Percentiles rank a stretch among this genome's conserved stretches.
phyloP scores from a whole-genome alignment of 2,797 vertebrate species.

The Diceros bicornis region DNA sequence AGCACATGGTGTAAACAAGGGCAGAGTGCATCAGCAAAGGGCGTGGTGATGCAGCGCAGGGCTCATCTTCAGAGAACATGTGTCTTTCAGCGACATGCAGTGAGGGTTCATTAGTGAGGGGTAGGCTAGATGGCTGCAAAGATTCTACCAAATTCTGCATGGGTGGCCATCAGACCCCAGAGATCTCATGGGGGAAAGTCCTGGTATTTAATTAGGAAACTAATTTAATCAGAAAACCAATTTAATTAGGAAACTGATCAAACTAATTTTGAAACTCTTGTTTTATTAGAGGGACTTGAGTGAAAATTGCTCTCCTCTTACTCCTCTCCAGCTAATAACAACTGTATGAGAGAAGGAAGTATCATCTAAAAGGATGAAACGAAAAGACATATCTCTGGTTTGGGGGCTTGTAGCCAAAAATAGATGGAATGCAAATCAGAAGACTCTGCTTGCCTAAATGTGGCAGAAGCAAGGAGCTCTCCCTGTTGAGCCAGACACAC shows the following conservation, averaged over 20 bases:
- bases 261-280: not conserved
- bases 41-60: not conserved
- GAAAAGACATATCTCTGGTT: not conserved
- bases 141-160: not conserved
- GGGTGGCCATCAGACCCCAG: not conserved
- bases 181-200: not conserved
- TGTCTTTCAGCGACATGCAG: not conserved
- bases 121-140: not conserved
- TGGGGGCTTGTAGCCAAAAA: not conserved
- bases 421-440: not conserved
- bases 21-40: not conserved
- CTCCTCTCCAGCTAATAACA: not conserved
- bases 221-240: not conserved
- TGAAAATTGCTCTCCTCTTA: not conserved
- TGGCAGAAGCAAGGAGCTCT: not conserved
- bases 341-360: not conserved
- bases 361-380: not conserved
- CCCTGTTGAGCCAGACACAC: not conserved
- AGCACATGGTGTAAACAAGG: not conserved
- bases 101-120: not conserved
- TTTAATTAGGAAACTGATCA: not conserved
- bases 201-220: not conserved
- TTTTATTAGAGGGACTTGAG: not conserved
- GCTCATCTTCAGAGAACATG: not conserved
- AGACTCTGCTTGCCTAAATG: not conserved